A percentile compares a stretch with the other conserved stretches of the same genome.
phyloP scores from a whole-genome alignment of 1,140 invertebrate species.

The Bombus breviceps region DNA sequence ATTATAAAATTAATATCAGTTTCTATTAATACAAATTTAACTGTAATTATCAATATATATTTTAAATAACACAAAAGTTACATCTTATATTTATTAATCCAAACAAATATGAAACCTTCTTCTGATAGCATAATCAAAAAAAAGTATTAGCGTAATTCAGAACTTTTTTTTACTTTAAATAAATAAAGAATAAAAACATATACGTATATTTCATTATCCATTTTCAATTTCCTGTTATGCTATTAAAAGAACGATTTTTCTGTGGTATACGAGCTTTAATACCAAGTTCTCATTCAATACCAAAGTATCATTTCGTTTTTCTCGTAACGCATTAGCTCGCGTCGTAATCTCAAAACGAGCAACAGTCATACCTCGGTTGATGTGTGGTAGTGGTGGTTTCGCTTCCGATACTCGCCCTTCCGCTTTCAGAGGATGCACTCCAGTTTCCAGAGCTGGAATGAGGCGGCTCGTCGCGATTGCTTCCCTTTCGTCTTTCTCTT shows the following conservation, averaged over 20 bases:
- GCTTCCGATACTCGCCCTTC: constrained; percentile 91
- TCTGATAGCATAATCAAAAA: no score
- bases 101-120: no score
- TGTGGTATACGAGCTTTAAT: not conserved
- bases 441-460: constrained; percentile 96
- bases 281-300: not conserved
- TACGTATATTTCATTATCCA: no score
- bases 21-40: no score
- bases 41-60: no score
- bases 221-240: no score
- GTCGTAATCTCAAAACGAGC: not conserved
- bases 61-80: no score
- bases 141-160: no score
- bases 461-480: constrained; percentile 86
- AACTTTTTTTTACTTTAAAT: no score
- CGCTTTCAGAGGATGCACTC: constrained; percentile 95
- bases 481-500: constrained; percentile 83
- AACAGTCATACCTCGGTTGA: constrained; percentile 84
- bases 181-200: no score
- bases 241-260: not conserved
- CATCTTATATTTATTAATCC: no score
- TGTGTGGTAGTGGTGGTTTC: constrained; percentile 90
- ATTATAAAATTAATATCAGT: no score
- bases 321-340: not conserved
- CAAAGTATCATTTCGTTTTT: not conserved